A percentile compares a stretch with the other conserved stretches of the same genome.
phyloP scores from a whole-genome alignment of 2,888 invertebrate genomes.

The Coremacera marginata region DNA sequence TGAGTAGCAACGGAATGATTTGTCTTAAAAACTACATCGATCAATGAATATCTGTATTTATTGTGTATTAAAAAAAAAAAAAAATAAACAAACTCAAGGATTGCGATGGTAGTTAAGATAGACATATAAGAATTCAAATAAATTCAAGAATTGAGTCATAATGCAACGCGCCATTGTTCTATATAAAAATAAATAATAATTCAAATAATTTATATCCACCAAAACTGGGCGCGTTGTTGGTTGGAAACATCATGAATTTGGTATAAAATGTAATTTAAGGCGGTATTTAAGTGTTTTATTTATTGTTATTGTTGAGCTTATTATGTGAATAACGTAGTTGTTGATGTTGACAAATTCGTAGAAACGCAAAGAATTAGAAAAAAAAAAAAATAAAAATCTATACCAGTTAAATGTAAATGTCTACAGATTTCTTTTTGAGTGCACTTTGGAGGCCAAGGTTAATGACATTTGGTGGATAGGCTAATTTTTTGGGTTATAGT shows the following conservation, averaged over 20 bases:
- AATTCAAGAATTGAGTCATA: conserved; percentile 14
- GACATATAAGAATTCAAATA: neutral
- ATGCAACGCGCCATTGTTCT: conserved; percentile 2
- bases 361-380: conserved; percentile 54
- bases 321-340: conserved; percentile 51
- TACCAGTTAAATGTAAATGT: no score
- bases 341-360: conserved; percentile 47
- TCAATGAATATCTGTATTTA: conserved; percentile 17
- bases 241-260: neutral
- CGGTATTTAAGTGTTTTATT: neutral
- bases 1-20: neutral
- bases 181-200: conserved; percentile 14
- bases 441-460: no score
- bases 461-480: neutral
- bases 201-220: conserved; percentile 4
- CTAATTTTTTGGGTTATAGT: neutral
- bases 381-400: neutral
- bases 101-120: conserved; percentile 13
- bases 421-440: no score
- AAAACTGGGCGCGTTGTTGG: neutral
- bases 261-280: conserved; percentile 9
- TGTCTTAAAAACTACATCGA: conserved; percentile 10
- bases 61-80: neutral
- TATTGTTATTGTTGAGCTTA: neutral
- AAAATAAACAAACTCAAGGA: neutral